Conservation (phyloP, 2,888 invertebrate species). For the Phanerotoma sp. region DNA sequence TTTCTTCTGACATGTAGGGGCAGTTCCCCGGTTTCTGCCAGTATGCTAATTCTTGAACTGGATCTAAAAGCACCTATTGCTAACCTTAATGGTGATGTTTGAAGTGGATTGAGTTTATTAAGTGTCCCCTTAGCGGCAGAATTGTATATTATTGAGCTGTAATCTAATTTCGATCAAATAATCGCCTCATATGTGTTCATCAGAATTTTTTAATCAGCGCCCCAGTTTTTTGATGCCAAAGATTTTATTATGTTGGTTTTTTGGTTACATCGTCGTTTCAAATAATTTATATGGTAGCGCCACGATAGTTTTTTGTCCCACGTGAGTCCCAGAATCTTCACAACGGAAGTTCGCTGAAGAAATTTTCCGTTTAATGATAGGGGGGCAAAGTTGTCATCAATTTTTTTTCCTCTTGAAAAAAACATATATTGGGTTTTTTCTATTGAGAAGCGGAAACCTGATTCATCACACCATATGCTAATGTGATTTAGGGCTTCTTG, state of each 20-base stretch:
- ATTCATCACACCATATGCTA: background rate
- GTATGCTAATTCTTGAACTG: conserved; percentile 17
- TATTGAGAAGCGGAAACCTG: conserved; percentile 6
- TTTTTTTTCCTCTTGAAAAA: background rate
- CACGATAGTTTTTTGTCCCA: conserved; percentile 18
- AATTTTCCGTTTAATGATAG: background rate
- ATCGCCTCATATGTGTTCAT: conserved; percentile 26
- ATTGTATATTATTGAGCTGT: conserved; percentile 20
- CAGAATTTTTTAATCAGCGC: conserved; percentile 16
- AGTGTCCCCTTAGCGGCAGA: conserved; percentile 14
- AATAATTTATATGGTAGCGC: conserved; percentile 11
- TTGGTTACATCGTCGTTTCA: conserved; percentile 17
- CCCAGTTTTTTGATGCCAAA: conserved; percentile 27
- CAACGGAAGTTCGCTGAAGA: background rate
- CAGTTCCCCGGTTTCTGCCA: conserved; percentile 4
- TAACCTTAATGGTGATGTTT: conserved; percentile 15
- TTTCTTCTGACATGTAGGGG: conserved; percentile 11
- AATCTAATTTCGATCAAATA: conserved; percentile 27
- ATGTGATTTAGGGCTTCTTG: conserved; percentile 9
- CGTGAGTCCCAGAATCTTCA: conserved; percentile 11
- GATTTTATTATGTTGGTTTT: conserved; percentile 28
- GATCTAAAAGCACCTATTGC: conserved; percentile 24
- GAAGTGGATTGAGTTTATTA: conserved; percentile 12
- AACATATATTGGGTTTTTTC: conserved; percentile 2
- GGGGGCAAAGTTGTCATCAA: background rate